Evolutionary conservation across 1,140 invertebrate species (phyloP).

Genomic region (Zaprionus tsacasi): DNA sequence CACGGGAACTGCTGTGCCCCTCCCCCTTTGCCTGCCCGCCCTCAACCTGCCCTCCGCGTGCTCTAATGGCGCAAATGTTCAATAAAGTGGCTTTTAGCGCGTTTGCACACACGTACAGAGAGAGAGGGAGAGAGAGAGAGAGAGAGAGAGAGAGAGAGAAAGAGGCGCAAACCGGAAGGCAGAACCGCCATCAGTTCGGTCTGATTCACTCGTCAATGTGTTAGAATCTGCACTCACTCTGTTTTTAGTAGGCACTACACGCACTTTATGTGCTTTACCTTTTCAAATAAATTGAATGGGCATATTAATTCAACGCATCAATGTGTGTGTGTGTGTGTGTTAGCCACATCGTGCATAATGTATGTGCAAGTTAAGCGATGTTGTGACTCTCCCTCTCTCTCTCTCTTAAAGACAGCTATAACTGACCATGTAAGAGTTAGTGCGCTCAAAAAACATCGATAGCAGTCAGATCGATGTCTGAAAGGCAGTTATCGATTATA

Average conservation of each 20-base stretch:
- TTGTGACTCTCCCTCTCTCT: background rate
- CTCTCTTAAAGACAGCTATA: background rate
- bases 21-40: constrained; percentile 49
- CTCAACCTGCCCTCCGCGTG: constrained; percentile 18
- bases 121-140: background rate
- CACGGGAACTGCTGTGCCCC: constrained; percentile 40
- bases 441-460: no score
- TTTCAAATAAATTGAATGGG: constrained; percentile 49
- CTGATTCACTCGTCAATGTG: constrained; percentile 34
- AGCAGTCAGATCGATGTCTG: no score
- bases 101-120: constrained; percentile 24
- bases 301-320: constrained; percentile 44
- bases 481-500: no score
- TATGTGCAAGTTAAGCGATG: constrained; percentile 2
- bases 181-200: constrained; percentile 36
- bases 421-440: no score
- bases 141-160: constrained; percentile 1
- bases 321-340: background rate
- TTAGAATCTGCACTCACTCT: constrained; percentile 56
- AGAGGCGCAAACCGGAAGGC: constrained; percentile 34
- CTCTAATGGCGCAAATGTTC: constrained; percentile 79
- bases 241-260: constrained; percentile 56
- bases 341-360: constrained; percentile 21
- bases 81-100: constrained; percentile 82
- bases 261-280: constrained; percentile 57